Evolutionary conservation across 1,140 invertebrate genomes (phyloP).

Genomic region (Anastrepha ludens): DNA sequence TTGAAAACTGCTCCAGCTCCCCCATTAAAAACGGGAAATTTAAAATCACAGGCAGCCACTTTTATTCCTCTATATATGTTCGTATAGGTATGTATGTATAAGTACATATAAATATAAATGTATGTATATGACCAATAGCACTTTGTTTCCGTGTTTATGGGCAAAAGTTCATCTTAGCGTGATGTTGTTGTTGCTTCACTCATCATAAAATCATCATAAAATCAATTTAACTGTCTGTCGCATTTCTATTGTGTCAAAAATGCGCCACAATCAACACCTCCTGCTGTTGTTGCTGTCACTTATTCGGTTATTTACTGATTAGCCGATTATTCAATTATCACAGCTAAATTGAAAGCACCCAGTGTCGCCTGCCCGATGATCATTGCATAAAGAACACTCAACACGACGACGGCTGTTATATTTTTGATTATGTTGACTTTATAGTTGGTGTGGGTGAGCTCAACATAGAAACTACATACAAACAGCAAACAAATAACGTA

Average conservation of each 20-base stretch:
- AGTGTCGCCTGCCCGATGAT: no score
- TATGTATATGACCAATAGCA: no score
- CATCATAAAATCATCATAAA: conserved; percentile 27
- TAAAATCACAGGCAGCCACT: no score
- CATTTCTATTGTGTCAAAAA: conserved; percentile 17
- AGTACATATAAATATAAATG: no score
- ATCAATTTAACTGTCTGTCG: neutral
- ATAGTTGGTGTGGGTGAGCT: neutral
- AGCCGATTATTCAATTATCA: conserved; percentile 35
- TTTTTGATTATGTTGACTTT: neutral
- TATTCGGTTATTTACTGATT: neutral
- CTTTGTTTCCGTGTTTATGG: no score
- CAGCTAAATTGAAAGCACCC: neutral
- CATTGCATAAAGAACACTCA: neutral
- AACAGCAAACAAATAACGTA: no score
- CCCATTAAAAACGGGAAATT: no score
- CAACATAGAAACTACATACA: no score
- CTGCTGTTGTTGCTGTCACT: neutral
- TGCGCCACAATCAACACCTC: neutral
- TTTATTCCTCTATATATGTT: no score
- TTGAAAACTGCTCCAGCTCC: no score
- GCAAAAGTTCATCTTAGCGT: neutral
- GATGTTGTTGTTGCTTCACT: neutral
- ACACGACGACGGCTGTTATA: neutral
- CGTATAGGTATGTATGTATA: no score